Conservation (phyloP, 2,113 vertebrate genomes). For the Corvus moneduloides region DNA sequence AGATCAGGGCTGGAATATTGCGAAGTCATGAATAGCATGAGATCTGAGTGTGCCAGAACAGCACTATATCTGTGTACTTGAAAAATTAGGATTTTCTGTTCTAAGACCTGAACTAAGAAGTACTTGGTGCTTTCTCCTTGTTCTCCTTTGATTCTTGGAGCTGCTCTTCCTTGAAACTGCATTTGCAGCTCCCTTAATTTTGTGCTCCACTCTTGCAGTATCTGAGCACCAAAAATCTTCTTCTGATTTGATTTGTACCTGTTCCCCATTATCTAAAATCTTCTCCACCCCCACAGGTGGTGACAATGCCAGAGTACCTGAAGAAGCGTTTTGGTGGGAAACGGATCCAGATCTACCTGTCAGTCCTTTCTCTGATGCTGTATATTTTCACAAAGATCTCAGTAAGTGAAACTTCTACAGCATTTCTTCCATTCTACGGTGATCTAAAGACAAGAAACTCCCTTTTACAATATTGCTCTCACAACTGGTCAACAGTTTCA, state of each 20-base stretch:
- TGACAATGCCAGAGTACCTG: conserved; percentile 97
- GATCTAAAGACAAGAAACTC: neutral
- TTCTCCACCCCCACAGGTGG: conserved; percentile 73
- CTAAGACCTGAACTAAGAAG: neutral
- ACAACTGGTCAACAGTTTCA: neutral
- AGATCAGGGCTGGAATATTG: neutral
- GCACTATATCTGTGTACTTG: neutral
- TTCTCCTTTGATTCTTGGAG: neutral
- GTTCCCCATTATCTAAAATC: neutral
- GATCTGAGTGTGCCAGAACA: neutral
- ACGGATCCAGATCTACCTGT: conserved; percentile 90
- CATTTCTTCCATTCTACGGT: neutral
- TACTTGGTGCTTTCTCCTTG: neutral
- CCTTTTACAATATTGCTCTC: neutral
- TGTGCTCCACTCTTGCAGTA: neutral
- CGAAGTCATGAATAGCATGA: neutral
- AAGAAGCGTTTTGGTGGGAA: conserved; percentile 93
- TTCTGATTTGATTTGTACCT: neutral
- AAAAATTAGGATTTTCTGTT: neutral
- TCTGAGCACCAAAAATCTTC: neutral
- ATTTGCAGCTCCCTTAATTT: neutral
- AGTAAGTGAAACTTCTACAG: conserved; percentile 74
- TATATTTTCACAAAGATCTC: conserved; percentile 98
- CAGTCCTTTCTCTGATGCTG: conserved; percentile 86
- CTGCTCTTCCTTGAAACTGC: neutral